Conservation (phyloP, 1,140 invertebrate genomes). For the Drosophila punjabiensis region DNA sequence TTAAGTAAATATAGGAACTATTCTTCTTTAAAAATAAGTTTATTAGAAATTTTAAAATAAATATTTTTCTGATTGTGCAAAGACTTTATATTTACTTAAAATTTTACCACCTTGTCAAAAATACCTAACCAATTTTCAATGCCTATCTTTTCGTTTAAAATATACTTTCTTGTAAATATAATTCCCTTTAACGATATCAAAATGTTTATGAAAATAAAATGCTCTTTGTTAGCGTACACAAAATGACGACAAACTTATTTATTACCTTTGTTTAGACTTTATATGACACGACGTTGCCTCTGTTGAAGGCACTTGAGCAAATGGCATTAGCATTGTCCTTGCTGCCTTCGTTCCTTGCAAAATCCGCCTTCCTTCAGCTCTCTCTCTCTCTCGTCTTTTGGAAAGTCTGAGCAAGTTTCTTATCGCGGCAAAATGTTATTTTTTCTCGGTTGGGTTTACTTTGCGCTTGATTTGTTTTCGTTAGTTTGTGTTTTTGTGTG, state of each 20-base stretch:
- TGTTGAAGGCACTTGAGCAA: constrained; percentile 72
- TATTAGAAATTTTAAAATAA: neutral
- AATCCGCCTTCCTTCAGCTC: neutral
- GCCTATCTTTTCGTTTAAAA: neutral
- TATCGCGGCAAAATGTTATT: constrained; percentile 61
- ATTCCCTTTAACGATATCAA: neutral
- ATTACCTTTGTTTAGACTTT: constrained; percentile 80
- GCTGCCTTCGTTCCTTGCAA: constrained; percentile 8
- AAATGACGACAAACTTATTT: constrained; percentile 65
- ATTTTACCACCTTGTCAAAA: fast-evolving
- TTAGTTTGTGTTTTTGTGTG: constrained; percentile 13
- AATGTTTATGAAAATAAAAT: neutral
- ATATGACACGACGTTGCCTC: constrained; percentile 59
- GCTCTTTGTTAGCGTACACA: constrained; percentile 7
- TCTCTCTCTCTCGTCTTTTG: constrained; percentile 6
- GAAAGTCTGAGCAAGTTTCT: constrained; percentile 57
- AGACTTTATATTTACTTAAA: neutral
- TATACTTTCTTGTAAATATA: neutral
- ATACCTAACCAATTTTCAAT: neutral
- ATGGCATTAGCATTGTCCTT: constrained; percentile 75
- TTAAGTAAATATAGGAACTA: neutral
- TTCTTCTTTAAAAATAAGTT: neutral
- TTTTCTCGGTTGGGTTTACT: constrained; percentile 47
- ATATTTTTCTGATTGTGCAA: neutral
- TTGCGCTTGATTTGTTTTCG: constrained; percentile 66